A percentile compares a stretch with the other conserved stretches of the same genome.
Evolutionary conservation across 2,797 vertebrate genomes (phyloP).

Genomic region (Brachyalestes nurse): DNA sequence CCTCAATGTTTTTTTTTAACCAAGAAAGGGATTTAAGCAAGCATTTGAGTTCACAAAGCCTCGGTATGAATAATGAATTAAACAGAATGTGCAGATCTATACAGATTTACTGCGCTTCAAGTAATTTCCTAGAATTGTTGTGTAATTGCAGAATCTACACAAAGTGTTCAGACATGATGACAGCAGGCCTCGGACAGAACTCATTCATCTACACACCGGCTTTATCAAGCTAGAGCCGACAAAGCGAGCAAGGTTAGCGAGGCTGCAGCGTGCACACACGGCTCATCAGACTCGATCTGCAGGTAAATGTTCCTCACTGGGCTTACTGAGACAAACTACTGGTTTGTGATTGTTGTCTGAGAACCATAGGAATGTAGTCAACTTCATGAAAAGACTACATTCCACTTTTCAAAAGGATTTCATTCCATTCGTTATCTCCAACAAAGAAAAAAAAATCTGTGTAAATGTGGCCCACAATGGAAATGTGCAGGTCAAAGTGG

Average conservation of each 20-base stretch:
- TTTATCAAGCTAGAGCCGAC: background rate
- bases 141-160: background rate
- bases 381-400: background rate
- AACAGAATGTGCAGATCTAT: background rate
- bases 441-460: background rate
- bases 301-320: no score
- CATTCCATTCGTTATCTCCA: background rate
- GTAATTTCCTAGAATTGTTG: background rate
- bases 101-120: background rate
- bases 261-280: no score
- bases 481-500: slow-evolving; percentile 16
- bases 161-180: background rate
- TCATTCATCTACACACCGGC: background rate
- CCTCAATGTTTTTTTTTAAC: background rate
- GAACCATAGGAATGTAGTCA: background rate
- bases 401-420: background rate
- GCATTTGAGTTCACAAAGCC: background rate
- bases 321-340: background rate
- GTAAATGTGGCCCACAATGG: background rate
- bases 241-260: background rate
- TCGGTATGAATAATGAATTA: background rate
- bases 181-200: background rate
- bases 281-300: background rate
- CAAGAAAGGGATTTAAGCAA: background rate
- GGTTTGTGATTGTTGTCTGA: background rate